phyloP scores from a whole-genome alignment of 1,140 invertebrate species.

The Sminthurinus signatus region DNA sequence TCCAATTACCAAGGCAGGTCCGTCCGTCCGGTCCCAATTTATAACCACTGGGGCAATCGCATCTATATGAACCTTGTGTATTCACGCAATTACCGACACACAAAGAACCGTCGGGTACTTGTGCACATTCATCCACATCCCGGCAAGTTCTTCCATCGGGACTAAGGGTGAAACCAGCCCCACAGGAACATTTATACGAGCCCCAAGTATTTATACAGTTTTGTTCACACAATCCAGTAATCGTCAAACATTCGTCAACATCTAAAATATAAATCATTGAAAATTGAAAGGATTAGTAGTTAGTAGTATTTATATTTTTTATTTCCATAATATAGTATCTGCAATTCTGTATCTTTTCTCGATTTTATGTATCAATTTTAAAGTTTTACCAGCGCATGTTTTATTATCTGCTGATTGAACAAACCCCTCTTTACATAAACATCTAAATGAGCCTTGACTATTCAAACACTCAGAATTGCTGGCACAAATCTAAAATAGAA shows the following conservation, averaged over 20 bases:
- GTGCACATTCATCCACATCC: slow-evolving; percentile 82
- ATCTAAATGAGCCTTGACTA: slow-evolving; percentile 55
- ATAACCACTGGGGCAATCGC: slow-evolving; percentile 80
- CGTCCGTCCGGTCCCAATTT: slow-evolving; percentile 59
- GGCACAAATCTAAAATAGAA: slow-evolving; percentile 45
- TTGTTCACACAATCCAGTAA: slow-evolving; percentile 67
- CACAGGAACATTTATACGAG: slow-evolving; percentile 68
- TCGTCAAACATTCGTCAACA: slow-evolving; percentile 54
- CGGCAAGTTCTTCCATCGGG: slow-evolving; percentile 67
- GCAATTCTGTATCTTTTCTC: too few relatives aligned
- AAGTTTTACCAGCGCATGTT: slow-evolving; percentile 48
- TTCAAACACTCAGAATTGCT: slow-evolving; percentile 53
- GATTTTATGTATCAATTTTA: too few relatives aligned
- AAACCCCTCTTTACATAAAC: slow-evolving; percentile 62
- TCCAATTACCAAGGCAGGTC: slow-evolving; percentile 66
- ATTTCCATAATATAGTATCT: too few relatives aligned
- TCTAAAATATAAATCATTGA: too few relatives aligned
- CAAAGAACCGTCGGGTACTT: slow-evolving; percentile 60
- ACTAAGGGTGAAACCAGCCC: slow-evolving; percentile 62
- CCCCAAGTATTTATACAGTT: slow-evolving; percentile 79
- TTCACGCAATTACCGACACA: slow-evolving; percentile 85
- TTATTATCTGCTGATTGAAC: slow-evolving; percentile 50
- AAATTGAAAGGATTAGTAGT: too few relatives aligned
- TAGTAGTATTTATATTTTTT: too few relatives aligned
- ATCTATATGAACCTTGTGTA: slow-evolving; percentile 69